Percentiles rank a stretch among this genome's conserved stretches.
phyloP scores from a whole-genome alignment of 2,888 invertebrate species.

The Tiliacea citrago region DNA sequence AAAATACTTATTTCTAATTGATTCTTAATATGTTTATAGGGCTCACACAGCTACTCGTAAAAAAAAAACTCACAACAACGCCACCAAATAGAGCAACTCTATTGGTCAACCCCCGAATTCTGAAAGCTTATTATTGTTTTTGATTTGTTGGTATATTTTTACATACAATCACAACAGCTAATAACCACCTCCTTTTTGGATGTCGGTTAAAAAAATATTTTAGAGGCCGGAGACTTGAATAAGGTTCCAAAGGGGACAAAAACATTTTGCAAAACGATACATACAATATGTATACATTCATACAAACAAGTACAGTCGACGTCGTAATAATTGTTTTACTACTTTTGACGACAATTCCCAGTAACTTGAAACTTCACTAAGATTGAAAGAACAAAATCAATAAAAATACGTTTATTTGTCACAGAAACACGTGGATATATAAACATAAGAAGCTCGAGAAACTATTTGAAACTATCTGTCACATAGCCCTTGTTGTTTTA shows the following conservation, averaged over 20 bases:
- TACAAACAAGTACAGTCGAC: too few relatives aligned
- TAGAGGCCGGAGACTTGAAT: background rate
- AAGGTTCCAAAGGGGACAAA: too few relatives aligned
- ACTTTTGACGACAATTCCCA: too few relatives aligned
- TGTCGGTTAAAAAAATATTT: too few relatives aligned
- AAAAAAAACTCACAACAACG: background rate
- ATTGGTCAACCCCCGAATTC: background rate
- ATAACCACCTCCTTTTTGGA: too few relatives aligned
- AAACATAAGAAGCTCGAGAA: background rate
- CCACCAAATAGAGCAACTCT: background rate
- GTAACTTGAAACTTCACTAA: too few relatives aligned
- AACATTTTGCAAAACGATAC: too few relatives aligned
- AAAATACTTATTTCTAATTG: constrained; percentile 39
- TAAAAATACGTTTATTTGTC: too few relatives aligned
- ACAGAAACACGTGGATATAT: too few relatives aligned
- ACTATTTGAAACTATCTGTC: background rate
- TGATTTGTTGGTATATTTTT: background rate
- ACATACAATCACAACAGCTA: background rate
- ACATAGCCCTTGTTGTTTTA: background rate
- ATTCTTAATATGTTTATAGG: background rate
- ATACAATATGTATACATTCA: too few relatives aligned
- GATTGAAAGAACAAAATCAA: too few relatives aligned
- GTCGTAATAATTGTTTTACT: too few relatives aligned
- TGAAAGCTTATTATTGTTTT: background rate
- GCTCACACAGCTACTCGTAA: background rate